A percentile compares a stretch with the other conserved stretches of the same genome.
Conservation (phyloP, 2,888 invertebrate species). For the Lumbricus terrestris region DNA sequence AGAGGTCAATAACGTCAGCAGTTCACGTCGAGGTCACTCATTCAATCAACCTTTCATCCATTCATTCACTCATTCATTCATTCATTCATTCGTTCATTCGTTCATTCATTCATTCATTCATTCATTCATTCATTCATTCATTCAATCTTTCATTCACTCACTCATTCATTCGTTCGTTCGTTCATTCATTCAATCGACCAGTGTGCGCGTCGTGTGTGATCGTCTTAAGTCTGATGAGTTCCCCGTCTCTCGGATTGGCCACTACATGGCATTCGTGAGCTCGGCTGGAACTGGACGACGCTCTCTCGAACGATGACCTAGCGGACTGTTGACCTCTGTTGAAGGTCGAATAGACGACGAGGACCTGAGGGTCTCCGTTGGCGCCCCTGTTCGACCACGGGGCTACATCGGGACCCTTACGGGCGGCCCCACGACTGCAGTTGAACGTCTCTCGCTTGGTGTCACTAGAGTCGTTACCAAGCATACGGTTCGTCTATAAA, state of each 20-base stretch:
- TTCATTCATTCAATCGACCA: not conserved
- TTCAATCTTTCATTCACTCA: not conserved
- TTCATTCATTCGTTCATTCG: not conserved
- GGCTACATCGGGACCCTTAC: not conserved
- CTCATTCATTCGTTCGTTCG: not conserved
- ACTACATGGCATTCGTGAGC: not conserved
- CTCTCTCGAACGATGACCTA: not conserved
- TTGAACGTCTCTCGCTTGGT: not conserved
- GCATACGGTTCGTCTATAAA: not conserved
- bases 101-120: not conserved
- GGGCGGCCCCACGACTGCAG: not conserved
- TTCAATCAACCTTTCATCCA: not conserved
- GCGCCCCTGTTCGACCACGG: not conserved
- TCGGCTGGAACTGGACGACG: not conserved
- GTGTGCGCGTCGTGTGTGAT: not conserved
- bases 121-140: not conserved
- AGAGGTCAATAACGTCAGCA: too few species aligned
- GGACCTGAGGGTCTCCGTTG: not conserved
- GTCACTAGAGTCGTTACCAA: not conserved
- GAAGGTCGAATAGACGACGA: conserved; percentile 14
- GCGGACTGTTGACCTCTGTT: not conserved
- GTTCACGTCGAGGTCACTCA: too few species aligned
- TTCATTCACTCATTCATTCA: not conserved
- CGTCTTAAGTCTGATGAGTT: not conserved
- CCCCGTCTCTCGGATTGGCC: not conserved